Evolutionary conservation across 1,140 invertebrate species (phyloP), one percentile per base, ranked within the genome.

Genomic region (Samia ricini): DNA sequence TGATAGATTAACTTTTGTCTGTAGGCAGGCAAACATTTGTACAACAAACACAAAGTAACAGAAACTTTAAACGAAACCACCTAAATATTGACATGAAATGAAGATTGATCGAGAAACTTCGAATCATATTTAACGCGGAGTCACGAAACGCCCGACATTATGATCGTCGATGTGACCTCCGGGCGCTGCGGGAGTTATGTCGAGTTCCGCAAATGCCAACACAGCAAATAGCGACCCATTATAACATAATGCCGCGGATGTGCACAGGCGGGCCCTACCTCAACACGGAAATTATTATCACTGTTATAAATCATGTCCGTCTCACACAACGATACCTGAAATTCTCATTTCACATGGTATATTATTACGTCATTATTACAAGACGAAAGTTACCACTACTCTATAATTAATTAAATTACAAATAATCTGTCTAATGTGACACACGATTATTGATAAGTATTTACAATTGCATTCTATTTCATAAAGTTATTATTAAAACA

Each of bases 271-370:
- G 69, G 71, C 63, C 77, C 78, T 77, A 80, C 81, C 76, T 77
- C 76, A 83, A 82, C 74, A 73, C 69, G 77, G 76, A 83, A 77
- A 85, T 80, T 79, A 82, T 80, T 79, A 83, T 82, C 69, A 66
- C 68, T 61, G 60, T 61, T 71, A 79, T 83, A 85, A 81, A 85
- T 83, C 80, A 78, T 66, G 63, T 60, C 69, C 33, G 67, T 36
- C 77, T 71, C 70, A 67, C 70, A 74, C 78, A 69, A 64, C 64
- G 61, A 64, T 65, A 68, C 65, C 66, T 63, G 71, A 76, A 81
- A 74, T 74, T 74, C 71, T 69, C 65, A 72, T 61, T 60, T 57
- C 60, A 22, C 48, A 54, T 60, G 49, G 54, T 26, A 56, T 50
- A 54, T 15, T 51, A 42, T 12, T 36, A 29, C 23, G 15, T 19